Evolutionary conservation across 2,797 vertebrate genomes (phyloP).

Genomic region (Enteromius trimaculatus): DNA sequence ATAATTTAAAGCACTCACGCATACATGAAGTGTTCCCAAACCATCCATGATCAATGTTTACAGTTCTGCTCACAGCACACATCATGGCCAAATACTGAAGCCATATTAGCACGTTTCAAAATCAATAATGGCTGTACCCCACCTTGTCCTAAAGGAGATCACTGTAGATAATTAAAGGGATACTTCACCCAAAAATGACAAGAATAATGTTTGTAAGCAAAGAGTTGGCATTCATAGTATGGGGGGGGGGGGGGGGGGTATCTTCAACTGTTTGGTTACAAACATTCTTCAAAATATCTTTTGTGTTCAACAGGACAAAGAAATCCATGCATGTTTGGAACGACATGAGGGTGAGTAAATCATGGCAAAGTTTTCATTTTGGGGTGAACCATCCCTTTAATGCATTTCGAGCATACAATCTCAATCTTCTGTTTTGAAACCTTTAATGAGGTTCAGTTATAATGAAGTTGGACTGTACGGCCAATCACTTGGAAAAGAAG

Average conservation of each 20-base stretch:
- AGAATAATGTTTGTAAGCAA: background rate
- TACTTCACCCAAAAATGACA: background rate
- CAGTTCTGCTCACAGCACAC: slow-evolving; percentile 27
- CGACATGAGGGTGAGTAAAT: background rate
- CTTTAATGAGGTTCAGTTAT: slow-evolving; percentile 67
- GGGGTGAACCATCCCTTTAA: background rate
- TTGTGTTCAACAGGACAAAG: background rate
- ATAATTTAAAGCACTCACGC: slow-evolving; percentile 33
- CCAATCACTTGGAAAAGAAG: slow-evolving; percentile 92
- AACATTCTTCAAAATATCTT: background rate
- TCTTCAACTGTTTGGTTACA: background rate
- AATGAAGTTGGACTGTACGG: slow-evolving; percentile 81
- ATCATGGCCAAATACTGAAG: slow-evolving; percentile 13
- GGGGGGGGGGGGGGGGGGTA: no score
- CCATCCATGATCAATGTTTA: slow-evolving; percentile 26
- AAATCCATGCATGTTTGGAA: background rate
- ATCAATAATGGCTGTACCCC: background rate
- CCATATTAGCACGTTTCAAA: slow-evolving; percentile 13
- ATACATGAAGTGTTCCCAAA: slow-evolving; percentile 55
- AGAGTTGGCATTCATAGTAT: background rate
- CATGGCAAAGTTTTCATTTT: background rate
- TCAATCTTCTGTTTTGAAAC: slow-evolving; percentile 42
- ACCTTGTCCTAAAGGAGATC: background rate
- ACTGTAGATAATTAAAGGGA: background rate
- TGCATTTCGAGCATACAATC: background rate